Evolutionary conservation across 2,888 invertebrate genomes (phyloP).

Genomic region (Oxytorus armatus): DNA sequence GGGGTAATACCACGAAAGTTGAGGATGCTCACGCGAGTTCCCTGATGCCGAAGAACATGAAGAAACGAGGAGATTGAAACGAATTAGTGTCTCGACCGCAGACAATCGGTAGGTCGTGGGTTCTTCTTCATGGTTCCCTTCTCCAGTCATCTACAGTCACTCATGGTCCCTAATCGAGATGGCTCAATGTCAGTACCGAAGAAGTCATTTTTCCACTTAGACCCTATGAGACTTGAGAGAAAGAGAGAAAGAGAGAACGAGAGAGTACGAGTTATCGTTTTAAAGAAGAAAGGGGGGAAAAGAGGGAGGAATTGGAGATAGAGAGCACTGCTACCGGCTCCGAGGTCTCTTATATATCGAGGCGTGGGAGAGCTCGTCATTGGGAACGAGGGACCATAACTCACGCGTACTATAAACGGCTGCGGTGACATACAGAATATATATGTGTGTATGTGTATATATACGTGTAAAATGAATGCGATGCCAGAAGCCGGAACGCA

Average conservation of each 20-base stretch:
- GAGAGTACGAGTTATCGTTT: conserved; percentile 22
- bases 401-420: conserved; percentile 46
- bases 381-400: conserved; percentile 60
- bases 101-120: conserved; percentile 22
- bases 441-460: neutral
- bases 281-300: conserved; percentile 3
- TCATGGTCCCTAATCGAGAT: conserved; percentile 60
- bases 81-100: conserved; percentile 50
- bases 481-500: conserved; percentile 40
- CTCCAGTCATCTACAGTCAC: conserved; percentile 43
- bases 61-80: conserved; percentile 42
- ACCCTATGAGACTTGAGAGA: conserved; percentile 43
- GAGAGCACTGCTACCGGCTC: conserved; percentile 28
- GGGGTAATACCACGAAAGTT: neutral
- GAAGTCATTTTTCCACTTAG: conserved; percentile 65
- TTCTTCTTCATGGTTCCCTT: conserved; percentile 18
- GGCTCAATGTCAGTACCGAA: conserved; percentile 64
- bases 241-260: conserved; percentile 4
- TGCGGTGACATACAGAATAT: conserved; percentile 24
- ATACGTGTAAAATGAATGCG: conserved; percentile 40
- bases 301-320: conserved; percentile 16
- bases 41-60: conserved; percentile 6
- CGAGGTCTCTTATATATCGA: conserved; percentile 17
- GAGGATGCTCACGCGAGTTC: conserved; percentile 7
- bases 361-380: conserved; percentile 66